Percentiles rank a stretch among this genome's conserved stretches.
phyloP scores from a whole-genome alignment of 2,113 vertebrate genomes.

The Psittacara wagleri region DNA sequence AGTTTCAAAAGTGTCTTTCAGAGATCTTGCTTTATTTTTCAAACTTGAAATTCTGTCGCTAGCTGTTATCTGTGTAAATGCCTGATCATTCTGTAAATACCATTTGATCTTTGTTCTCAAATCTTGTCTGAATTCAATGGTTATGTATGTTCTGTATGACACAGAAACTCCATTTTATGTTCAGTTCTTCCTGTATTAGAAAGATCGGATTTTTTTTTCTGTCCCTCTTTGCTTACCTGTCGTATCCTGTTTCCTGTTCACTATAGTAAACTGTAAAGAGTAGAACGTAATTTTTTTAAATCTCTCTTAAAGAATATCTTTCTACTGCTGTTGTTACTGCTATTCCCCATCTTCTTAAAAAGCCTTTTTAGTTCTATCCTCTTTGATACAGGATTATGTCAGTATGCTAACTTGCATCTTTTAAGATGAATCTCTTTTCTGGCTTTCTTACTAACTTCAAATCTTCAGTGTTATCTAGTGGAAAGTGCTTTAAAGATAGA shows the following conservation, averaged over 20 bases:
- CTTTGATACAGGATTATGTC: background rate
- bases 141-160: background rate
- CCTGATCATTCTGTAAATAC: background rate
- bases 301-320: background rate
- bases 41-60: fast-evolving
- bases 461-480: background rate
- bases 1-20: background rate
- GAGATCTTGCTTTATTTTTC: background rate
- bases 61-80: background rate
- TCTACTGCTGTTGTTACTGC: background rate
- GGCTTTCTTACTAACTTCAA: background rate
- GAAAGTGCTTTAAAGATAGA: background rate
- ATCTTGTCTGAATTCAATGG: background rate
- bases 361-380: background rate
- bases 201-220: background rate
- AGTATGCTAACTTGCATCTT: background rate
- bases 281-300: background rate
- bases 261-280: background rate
- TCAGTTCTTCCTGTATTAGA: background rate
- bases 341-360: background rate
- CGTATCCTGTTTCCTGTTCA: background rate
- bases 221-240: background rate
- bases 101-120: background rate
- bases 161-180: background rate
- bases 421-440: background rate